These are phyloP conservation scores for Tillus elongatus DNA, from an alignment of 2,888 invertebrate genomes.

Conservation along the genomic window DNA sequence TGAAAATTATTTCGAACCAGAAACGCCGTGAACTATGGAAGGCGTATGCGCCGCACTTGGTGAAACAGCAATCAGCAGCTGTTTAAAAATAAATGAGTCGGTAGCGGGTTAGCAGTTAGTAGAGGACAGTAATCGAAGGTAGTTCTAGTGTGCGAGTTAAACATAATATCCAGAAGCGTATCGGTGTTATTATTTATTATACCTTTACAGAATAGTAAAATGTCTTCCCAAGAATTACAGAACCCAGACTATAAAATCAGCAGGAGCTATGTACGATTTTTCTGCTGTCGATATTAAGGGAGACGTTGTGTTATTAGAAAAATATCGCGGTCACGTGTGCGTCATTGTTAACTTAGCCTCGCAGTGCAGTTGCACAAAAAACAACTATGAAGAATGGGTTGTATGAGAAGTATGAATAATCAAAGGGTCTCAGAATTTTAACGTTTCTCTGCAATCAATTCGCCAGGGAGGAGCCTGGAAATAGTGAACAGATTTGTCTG, in stretches of 20 bases:
- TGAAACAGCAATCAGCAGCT: too few species aligned
- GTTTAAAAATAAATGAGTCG: too few species aligned
- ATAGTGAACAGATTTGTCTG: constrained; percentile 52
- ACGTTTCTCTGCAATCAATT: constrained; percentile 85
- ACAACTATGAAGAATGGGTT: constrained; percentile 73
- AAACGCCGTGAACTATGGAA: too few species aligned
- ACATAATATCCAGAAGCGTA: too few species aligned
- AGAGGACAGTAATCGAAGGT: too few species aligned
- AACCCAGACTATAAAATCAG: constrained; percentile 1
- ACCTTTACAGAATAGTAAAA: neutral
- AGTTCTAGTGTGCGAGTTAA: too few species aligned
- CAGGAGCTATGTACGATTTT: constrained; percentile 64
- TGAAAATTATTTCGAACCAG: too few species aligned
- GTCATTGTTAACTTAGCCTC: constrained; percentile 81
- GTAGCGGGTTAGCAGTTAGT: too few species aligned
- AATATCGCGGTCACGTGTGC: constrained; percentile 69
- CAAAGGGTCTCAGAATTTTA: constrained; percentile 63
- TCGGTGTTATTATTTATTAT: too few species aligned
- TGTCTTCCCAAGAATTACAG: neutral
- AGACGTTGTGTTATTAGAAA: constrained; percentile 65
- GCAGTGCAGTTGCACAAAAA: constrained; percentile 71
- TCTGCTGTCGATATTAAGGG: constrained; percentile 72
- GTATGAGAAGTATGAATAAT: constrained; percentile 60
- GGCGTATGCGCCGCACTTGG: too few species aligned
- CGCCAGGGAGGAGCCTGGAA: constrained; percentile 58